Percentiles rank a stretch among this genome's conserved stretches.
Conservation (phyloP, 1,140 invertebrate species). For the Orchestia grillus region DNA sequence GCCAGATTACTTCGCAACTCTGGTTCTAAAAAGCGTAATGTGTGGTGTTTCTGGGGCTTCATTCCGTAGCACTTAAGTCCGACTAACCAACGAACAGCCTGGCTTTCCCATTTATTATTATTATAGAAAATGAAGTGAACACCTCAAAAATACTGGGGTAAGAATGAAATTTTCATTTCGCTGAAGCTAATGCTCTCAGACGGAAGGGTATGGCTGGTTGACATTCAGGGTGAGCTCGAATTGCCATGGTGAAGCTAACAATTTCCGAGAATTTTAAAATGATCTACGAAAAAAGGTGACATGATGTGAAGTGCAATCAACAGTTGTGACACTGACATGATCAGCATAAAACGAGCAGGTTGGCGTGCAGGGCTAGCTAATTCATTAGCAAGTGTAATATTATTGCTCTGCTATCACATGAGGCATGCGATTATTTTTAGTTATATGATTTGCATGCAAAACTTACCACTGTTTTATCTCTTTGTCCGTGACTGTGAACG, state of each 20-base stretch:
- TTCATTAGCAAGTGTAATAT: not conserved
- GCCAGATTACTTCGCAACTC: too few relatives aligned
- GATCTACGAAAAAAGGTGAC: not conserved
- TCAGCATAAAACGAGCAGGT: not conserved
- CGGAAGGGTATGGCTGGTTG: too few relatives aligned
- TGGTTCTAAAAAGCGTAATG: too few relatives aligned
- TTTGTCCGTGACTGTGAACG: constrained; percentile 86
- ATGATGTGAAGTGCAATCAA: not conserved
- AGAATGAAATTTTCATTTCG: too few relatives aligned
- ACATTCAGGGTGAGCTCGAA: not conserved
- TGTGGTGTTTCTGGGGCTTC: too few relatives aligned
- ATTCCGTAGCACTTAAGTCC: too few relatives aligned
- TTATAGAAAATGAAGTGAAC: too few relatives aligned
- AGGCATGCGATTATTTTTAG: constrained; percentile 70
- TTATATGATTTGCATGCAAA: not conserved
- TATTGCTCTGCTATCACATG: constrained; percentile 66
- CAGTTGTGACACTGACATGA: not conserved
- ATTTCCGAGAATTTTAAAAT: not conserved
- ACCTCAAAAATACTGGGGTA: too few relatives aligned
- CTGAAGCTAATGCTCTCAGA: not conserved
- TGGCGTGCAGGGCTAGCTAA: not conserved
- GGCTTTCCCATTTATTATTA: too few relatives aligned
- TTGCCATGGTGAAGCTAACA: not conserved
- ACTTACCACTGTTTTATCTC: constrained; percentile 85
- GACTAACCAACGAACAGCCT: too few relatives aligned